Evolutionary conservation across 1,140 invertebrate species (phyloP), one percentile per base, ranked within the genome.

Genomic region (Meloidogyne hapla): DNA sequence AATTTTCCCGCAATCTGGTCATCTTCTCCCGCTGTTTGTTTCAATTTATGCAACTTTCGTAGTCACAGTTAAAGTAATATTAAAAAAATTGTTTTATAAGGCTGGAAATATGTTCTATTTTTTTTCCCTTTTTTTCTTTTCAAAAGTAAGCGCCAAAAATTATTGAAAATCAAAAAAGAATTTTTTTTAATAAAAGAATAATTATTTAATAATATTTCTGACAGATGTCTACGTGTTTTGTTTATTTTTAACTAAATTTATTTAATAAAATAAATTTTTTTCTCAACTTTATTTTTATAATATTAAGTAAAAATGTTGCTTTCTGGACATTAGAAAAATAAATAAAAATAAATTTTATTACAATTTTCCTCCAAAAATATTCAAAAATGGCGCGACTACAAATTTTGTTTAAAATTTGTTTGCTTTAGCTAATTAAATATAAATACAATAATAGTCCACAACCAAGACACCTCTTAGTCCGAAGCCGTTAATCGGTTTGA

Each of bases 401-500:
- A 56, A 56, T 56, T 56, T 56, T 33, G 33, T 6, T 6, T 33
- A 33, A 6, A 6, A 6, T 33, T n/a, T 56, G 48, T 56, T 56
- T 56, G 48, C 48, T 56, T 56, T 56, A 56, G 3, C 48, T 56
- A 56, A 56, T 56, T 56, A 56, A 56, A 56, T 56, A n/a, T n/a
- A 56, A 56, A 56, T 56, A 21, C 8, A 56, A 56, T 56, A 56
- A 56, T 56, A n/a, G 18, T 56, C 48, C 48, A 18, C 33, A 6
- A 33, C 33, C 33, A 33, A 4, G 9, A 33, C 33, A 33, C 33
- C 33, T 33, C 33, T 33, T 56, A 56, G 48, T 56, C 48, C 48
- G n/a, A 56, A 56, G 48, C 48, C 48, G 48, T 56, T 56, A 56
- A 56, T 56, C 48, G 48, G 48, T 56, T 56, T 56, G n/a, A 9